These are phyloP conservation scores for Phyllopteryx taeniolatus DNA, from an alignment of 2,113 vertebrate genomes.

Conservation along the genomic window DNA sequence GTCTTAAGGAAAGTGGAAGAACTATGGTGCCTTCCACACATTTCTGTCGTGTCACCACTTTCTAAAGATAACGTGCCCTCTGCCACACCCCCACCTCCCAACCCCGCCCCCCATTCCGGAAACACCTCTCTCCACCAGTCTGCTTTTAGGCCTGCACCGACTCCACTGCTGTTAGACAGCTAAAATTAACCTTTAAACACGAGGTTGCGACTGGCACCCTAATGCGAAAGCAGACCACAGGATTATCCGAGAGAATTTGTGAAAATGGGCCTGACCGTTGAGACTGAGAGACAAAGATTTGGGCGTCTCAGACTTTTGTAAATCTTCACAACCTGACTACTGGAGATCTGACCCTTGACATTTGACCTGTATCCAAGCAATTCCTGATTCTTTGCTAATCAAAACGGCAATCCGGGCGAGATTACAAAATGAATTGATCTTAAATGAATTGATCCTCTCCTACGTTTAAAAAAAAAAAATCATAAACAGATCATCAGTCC, in stretches of 20 bases:
- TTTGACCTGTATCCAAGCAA: conserved; percentile 34
- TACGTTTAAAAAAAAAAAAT: conserved; percentile 9
- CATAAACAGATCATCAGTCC: background rate
- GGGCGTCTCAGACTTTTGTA: background rate
- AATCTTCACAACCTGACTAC: conserved; percentile 1
- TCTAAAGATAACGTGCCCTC: conserved; percentile 68
- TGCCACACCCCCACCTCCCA: conserved; percentile 6
- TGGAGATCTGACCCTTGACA: background rate
- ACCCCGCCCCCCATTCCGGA: conserved; percentile 20
- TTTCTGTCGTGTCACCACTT: conserved; percentile 65
- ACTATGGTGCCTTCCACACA: conserved; percentile 20
- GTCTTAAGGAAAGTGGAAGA: background rate
- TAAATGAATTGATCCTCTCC: conserved; percentile 21
- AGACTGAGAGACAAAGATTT: background rate
- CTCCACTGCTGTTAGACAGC: conserved; percentile 13
- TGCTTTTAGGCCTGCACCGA: conserved; percentile 22
- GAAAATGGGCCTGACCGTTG: background rate
- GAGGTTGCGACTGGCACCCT: conserved; percentile 19
- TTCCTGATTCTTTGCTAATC: conserved; percentile 17
- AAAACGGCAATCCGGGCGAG: conserved; percentile 19
- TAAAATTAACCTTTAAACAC: conserved; percentile 59
- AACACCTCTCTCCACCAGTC: conserved; percentile 29
- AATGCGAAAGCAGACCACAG: background rate
- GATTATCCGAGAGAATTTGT: background rate
- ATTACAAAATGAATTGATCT: conserved; percentile 17